Percentiles rank a stretch among this genome's conserved stretches.
These are phyloP conservation scores for human (Homo sapiens) DNA, from an alignment of 2,113 vertebrate genomes.

Conservation along the genomic window DNA sequence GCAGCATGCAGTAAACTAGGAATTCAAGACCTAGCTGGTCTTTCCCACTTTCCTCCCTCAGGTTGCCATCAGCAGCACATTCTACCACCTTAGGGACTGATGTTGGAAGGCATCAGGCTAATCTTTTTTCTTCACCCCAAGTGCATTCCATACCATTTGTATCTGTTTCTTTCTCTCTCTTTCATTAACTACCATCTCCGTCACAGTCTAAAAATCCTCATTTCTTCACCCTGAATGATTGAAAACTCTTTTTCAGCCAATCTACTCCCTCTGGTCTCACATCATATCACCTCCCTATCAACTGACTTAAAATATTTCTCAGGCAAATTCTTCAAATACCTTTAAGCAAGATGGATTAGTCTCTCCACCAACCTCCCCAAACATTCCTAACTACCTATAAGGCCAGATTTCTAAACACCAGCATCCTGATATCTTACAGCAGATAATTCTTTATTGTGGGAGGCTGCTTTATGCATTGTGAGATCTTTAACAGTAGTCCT, in stretches of 20 bases:
- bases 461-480: rapidly evolving
- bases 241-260: background rate
- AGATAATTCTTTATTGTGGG: background rate
- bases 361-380: background rate
- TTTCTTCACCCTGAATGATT: background rate
- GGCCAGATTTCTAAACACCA: background rate
- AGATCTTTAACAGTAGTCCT: rapidly evolving
- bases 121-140: background rate
- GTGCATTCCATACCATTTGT: rapidly evolving
- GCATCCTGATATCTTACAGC: background rate
- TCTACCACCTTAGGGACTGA: background rate
- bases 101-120: background rate
- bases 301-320: background rate
- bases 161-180: background rate
- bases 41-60: background rate
- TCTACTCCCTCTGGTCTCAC: background rate
- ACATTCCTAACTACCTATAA: background rate
- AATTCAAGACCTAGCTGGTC: background rate
- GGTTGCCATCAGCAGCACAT: rapidly evolving
- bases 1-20: background rate
- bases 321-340: background rate
- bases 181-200: background rate
- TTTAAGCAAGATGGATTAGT: background rate
- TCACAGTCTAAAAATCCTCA: background rate
- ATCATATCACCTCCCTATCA: background rate